Evolutionary conservation across 2,888 invertebrate species (phyloP), one percentile per base, ranked within the genome.

Genomic region (Galerucella pusilla): DNA sequence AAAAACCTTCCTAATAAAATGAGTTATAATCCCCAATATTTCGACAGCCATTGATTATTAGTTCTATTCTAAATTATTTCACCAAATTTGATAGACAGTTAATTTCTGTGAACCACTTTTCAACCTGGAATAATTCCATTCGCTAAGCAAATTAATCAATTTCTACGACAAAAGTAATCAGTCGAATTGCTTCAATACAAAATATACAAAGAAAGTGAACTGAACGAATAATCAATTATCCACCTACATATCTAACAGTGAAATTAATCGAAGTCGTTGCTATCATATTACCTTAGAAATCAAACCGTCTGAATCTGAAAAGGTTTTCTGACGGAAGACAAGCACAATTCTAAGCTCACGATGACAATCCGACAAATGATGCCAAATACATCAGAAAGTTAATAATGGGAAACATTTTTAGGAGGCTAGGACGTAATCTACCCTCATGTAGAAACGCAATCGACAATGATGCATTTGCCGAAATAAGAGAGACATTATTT

Each of bases 351-450:
- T 12, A 64, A 71, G 20, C 6, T 61, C 35, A 12, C 52, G 49
- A 70, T 63, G 71, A 54, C 64, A 71, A 71, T 64, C 64, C 1
- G 71, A 71, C 64, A 71, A 71, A 71, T 64, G 64, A 54, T 54
- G 49, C 42, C 71, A 42, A 54, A 71, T 71, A 52, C 71, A 71
- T 71, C 71, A 71, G 64, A 70, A 67, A 61, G 63, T 65, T 70
- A 69, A 70, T 73, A 75, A 73, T 45, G 61, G 60, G 73, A 70
- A 75, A 70, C 71, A 74, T 49, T 28, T 71, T 54, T 61, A 60
- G 9, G 28, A 60, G 28, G 74, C 68, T 70, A 68, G 68, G 75
- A 70, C 72, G 68, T 75, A 77, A 74, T 66, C 61, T 71, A 71
- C 73, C 71, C 71, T 69, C 57, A 66, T 71, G 71, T 28, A 28